Conservation (phyloP, 2,797 vertebrate genomes). For the Miichthys miiuy region DNA sequence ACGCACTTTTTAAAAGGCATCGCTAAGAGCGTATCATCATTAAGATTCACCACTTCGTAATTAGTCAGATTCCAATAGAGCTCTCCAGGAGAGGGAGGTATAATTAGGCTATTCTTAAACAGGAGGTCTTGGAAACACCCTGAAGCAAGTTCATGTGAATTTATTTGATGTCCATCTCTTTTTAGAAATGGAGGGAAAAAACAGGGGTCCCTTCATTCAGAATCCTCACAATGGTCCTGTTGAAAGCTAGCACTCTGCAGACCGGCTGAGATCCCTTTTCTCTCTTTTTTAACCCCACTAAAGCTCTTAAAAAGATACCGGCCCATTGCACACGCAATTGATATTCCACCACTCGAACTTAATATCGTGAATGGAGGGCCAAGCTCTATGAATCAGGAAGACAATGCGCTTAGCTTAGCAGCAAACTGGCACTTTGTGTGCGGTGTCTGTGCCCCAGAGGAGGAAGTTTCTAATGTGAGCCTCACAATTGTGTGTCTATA, state of each 20-base stretch:
- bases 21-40: conserved; percentile 69
- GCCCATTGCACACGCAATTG: conserved; percentile 85
- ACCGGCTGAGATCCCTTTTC: conserved; percentile 80
- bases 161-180: conserved; percentile 85
- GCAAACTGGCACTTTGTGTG: conserved; percentile 93
- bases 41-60: conserved; percentile 76
- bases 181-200: conserved; percentile 77
- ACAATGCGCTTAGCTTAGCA: conserved; percentile 89
- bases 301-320: conserved; percentile 83
- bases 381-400: conserved; percentile 86
- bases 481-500: conserved; percentile 96
- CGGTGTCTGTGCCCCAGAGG: conserved; percentile 89
- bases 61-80: conserved; percentile 74
- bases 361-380: conserved; percentile 89
- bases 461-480: conserved; percentile 95
- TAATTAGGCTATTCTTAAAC: conserved; percentile 83
- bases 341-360: conserved; percentile 88
- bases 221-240: conserved; percentile 76
- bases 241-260: conserved; percentile 79
- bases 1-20: conserved; percentile 55
- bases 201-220: conserved; percentile 78
- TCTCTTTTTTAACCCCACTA: conserved; percentile 80
- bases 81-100: conserved; percentile 76
- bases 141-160: conserved; percentile 85
- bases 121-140: conserved; percentile 77